These are phyloP conservation scores for Yponomeuta evonymella DNA, from an alignment of 2,888 invertebrate genomes.

Conservation along the genomic window DNA sequence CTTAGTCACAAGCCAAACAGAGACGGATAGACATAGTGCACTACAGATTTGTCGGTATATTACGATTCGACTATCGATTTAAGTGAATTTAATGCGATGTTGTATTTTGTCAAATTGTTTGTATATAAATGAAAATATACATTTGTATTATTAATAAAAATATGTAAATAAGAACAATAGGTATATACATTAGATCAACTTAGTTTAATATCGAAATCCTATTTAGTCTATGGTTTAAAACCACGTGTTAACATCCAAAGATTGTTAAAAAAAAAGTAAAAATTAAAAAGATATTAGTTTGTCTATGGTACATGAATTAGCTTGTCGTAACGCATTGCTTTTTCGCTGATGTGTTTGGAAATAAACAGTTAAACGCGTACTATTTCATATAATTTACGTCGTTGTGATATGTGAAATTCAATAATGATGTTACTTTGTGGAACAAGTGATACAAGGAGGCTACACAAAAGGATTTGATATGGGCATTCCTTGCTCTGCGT, in stretches of 20 bases:
- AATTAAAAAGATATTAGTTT: constrained; percentile 40
- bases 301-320: constrained; percentile 69
- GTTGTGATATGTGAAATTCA: constrained; percentile 37
- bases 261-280: constrained; percentile 35
- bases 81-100: neutral
- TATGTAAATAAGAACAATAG: neutral
- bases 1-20: neutral
- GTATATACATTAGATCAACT: neutral
- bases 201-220: neutral
- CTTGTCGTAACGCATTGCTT: constrained; percentile 65
- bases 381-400: constrained; percentile 44
- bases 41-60: neutral
- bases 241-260: constrained; percentile 43
- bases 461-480: constrained; percentile 55
- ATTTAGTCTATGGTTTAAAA: constrained; percentile 39
- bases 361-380: constrained; percentile 57
- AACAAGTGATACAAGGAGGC: constrained; percentile 39
- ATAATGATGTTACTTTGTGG: constrained; percentile 54
- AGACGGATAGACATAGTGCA: neutral
- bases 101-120: neutral
- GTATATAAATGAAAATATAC: neutral
- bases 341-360: constrained; percentile 69
- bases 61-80: constrained; percentile 1
- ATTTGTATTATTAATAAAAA: neutral
- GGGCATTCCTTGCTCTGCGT: constrained; percentile 67